Evolutionary conservation across 2,113 vertebrate genomes (phyloP), one percentile per base, ranked within the genome.

Genomic region (Jacana jacana): DNA sequence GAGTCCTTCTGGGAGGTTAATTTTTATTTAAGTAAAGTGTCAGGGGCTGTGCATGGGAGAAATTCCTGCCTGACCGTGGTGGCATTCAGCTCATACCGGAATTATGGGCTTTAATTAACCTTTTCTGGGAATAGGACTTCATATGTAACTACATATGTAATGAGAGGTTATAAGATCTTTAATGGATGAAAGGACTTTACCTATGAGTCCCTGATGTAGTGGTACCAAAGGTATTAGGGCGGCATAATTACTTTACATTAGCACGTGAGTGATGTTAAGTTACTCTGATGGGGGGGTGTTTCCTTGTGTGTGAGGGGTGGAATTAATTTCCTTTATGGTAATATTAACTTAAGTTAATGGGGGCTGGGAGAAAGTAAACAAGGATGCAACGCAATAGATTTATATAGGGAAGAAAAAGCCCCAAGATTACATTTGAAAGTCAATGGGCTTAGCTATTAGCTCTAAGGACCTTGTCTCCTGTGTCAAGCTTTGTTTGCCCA

Each of bases 381-480:
- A 61, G 42, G 61, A 77, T 80, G 64, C 79, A 82, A 33, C 55
- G 86, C 31, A 81, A 89, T 16, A 72, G 37, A 76, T 87, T 79
- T 37, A 33, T 18, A 65, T 18, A 4, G 33, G 25, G 63, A 89
- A 63, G 9, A 70, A 89, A 63, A 10, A 46, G 39, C 10, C 42
- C 42, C 20, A 64, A 91, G 55, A 89, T 81, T 86, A 61, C 90
- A 75, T 81, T 75, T 96, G 92, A 83, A 95, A 96, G 91, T 95
- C 89, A 88, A 80, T 80, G 42, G 66, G 68, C 13, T 89, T 24
- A 31, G 44, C 19, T 81, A 51, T 82, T 57, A 76, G 51, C 35
- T 78, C 3, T 40, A 70, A 93, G 46, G 79, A 88, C 46, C 23
- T 88, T 73, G 33, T 40, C 31, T 94, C 30, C 68, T 33, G 17